A percentile compares a stretch with the other conserved stretches of the same genome.
These are phyloP conservation scores for Eubucco bourcierii DNA, from an alignment of 2,113 vertebrate species.

Conservation along the genomic window DNA sequence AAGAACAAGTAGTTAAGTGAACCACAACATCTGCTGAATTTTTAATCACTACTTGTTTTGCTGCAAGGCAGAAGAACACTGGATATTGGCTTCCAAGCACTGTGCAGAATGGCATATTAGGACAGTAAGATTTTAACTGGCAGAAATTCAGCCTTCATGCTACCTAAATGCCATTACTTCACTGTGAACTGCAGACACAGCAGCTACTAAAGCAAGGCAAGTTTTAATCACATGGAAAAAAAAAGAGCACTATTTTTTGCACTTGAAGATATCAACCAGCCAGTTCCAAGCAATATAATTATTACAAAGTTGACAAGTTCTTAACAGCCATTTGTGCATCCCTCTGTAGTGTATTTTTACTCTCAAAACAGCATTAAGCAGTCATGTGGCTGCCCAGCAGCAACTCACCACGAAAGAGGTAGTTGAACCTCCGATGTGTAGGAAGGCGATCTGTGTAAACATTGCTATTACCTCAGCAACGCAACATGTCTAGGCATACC, in stretches of 20 bases:
- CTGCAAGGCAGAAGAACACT: slow-evolving; percentile 46
- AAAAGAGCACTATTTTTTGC: neutral
- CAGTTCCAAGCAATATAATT: neutral
- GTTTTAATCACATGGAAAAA: neutral
- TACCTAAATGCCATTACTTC: slow-evolving; percentile 40
- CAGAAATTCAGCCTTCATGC: slow-evolving; percentile 37
- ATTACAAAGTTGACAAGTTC: neutral
- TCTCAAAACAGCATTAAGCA: neutral
- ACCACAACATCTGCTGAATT: slow-evolving; percentile 53
- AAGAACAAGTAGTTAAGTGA: slow-evolving; percentile 44
- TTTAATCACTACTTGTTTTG: slow-evolving; percentile 51
- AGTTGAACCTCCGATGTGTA: neutral
- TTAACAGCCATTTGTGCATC: neutral
- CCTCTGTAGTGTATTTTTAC: neutral
- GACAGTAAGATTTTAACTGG: slow-evolving; percentile 43
- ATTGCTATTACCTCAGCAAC: neutral
- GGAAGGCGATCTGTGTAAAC: neutral
- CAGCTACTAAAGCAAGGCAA: slow-evolving; percentile 1
- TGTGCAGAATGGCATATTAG: neutral
- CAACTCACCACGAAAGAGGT: neutral
- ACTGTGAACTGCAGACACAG: neutral
- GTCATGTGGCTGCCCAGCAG: neutral
- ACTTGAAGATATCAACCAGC: slow-evolving; percentile 29
- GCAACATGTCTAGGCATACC: neutral
- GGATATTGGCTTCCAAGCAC: slow-evolving; percentile 30